A percentile compares a stretch with the other conserved stretches of the same genome.
Evolutionary conservation across 2,888 invertebrate genomes (phyloP).

Genomic region (Cyclophora albipunctata): DNA sequence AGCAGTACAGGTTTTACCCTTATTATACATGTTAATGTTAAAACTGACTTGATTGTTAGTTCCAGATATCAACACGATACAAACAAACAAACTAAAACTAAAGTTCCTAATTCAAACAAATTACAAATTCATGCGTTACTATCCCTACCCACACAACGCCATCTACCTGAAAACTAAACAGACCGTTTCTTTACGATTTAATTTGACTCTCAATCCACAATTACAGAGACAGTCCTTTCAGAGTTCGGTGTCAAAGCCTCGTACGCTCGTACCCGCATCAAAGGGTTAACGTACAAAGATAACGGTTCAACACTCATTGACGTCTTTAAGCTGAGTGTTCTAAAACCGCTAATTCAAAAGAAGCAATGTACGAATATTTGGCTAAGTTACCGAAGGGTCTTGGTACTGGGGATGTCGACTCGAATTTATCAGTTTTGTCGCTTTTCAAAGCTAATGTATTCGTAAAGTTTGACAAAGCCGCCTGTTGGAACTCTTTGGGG

Average conservation of each 20-base stretch:
- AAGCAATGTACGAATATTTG: slow-evolving; percentile 20
- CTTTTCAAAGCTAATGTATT: slow-evolving; percentile 62
- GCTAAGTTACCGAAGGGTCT: slow-evolving; percentile 8
- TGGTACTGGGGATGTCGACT: slow-evolving; percentile 34
- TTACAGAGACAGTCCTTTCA: slow-evolving; percentile 47
- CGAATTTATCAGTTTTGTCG: slow-evolving; percentile 60
- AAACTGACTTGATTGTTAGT: no score
- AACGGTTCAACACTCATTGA: slow-evolving; percentile 7
- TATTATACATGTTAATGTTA: no score
- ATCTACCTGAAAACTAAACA: slow-evolving; percentile 20
- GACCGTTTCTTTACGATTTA: slow-evolving; percentile 42
- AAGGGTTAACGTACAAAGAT: slow-evolving; percentile 11
- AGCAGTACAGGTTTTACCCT: no score
- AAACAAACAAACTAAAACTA: no score
- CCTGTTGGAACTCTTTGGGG: slow-evolving; percentile 46
- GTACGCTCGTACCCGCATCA: slow-evolving; percentile 12
- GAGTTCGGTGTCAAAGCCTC: slow-evolving; percentile 53
- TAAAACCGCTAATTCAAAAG: slow-evolving; percentile 1
- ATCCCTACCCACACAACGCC: background rate
- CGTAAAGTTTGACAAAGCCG: slow-evolving; percentile 59
- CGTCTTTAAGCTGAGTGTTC: slow-evolving; percentile 1
- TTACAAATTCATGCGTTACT: background rate
- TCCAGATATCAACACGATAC: no score
- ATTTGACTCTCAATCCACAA: slow-evolving; percentile 53
- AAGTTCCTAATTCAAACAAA: background rate